Conservation (phyloP, 2,797 vertebrate species). For the Rhinella marina region DNA sequence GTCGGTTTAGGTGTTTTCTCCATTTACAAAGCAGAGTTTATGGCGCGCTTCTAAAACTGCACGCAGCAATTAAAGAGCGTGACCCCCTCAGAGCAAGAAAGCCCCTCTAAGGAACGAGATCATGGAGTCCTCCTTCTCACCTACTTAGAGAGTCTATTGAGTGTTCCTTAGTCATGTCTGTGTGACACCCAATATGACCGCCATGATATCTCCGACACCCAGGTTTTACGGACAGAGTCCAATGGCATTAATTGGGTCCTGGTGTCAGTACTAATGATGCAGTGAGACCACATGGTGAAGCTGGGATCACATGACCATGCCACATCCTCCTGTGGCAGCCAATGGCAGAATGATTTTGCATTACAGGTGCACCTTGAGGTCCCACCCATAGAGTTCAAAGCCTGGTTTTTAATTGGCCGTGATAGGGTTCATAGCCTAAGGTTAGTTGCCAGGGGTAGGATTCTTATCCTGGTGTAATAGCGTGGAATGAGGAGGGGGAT, state of each 20-base stretch:
- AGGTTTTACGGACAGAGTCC: no score
- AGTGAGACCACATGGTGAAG: no score
- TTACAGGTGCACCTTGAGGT: background rate
- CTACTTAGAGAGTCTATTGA: background rate
- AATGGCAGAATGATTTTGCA: no score
- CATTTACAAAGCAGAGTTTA: background rate
- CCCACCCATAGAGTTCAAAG: background rate
- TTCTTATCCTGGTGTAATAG: background rate
- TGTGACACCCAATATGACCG: background rate
- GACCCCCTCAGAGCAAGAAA: background rate
- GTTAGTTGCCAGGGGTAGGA: background rate
- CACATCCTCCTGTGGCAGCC: no score
- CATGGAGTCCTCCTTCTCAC: background rate
- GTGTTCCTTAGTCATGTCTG: background rate
- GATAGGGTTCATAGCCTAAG: background rate
- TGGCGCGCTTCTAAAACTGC: background rate
- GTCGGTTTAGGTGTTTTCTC: slow-evolving; percentile 17
- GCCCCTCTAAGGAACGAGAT: background rate
- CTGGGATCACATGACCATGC: no score
- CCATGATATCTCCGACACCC: no score
- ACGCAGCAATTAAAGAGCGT: slow-evolving; percentile 1
- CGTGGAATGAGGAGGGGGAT: background rate
- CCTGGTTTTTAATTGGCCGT: background rate
- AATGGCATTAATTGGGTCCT: background rate
- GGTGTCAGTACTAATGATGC: background rate